phyloP scores from a whole-genome alignment of 2,888 invertebrate genomes.

The Drosophila subsilvestris region DNA sequence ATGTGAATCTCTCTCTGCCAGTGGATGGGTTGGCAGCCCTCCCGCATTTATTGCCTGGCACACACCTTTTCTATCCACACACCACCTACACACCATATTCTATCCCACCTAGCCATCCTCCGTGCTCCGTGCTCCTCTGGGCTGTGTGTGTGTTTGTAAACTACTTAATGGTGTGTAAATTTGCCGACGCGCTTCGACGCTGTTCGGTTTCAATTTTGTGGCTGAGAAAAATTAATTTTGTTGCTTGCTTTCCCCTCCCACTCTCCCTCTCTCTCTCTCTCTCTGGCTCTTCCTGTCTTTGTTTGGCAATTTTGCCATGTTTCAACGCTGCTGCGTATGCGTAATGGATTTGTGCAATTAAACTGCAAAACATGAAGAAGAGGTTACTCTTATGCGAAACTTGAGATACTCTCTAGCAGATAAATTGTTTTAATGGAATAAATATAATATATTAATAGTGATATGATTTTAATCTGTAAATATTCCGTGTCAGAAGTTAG shows the following conservation, averaged over 20 bases:
- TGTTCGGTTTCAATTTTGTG: conserved; percentile 75
- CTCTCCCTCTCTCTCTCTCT: conserved; percentile 16
- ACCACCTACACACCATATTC: conserved; percentile 1
- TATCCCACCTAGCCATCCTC: no score
- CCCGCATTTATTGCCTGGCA: conserved; percentile 62
- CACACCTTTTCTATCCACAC: conserved; percentile 53
- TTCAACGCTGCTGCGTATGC: conserved; percentile 66
- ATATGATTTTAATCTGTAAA: not conserved
- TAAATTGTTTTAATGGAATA: no score
- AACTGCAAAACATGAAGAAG: conserved; percentile 40
- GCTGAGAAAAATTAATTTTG: conserved; percentile 75
- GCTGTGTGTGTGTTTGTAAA: conserved; percentile 72
- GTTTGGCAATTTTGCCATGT: conserved; percentile 44
- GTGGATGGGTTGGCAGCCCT: conserved; percentile 15
- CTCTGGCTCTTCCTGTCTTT: conserved; percentile 7
- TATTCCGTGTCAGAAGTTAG: no score
- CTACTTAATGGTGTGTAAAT: conserved; percentile 83
- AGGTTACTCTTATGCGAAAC: not conserved
- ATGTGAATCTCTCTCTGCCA: conserved; percentile 17
- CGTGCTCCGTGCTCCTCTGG: conserved; percentile 9
- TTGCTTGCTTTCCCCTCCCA: conserved; percentile 53
- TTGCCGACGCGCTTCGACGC: conserved; percentile 66
- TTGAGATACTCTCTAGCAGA: not conserved
- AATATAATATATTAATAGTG: not conserved
- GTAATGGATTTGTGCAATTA: conserved; percentile 71